phyloP scores from a whole-genome alignment of 2,113 vertebrate species.

The Ploceus nigricollis region DNA sequence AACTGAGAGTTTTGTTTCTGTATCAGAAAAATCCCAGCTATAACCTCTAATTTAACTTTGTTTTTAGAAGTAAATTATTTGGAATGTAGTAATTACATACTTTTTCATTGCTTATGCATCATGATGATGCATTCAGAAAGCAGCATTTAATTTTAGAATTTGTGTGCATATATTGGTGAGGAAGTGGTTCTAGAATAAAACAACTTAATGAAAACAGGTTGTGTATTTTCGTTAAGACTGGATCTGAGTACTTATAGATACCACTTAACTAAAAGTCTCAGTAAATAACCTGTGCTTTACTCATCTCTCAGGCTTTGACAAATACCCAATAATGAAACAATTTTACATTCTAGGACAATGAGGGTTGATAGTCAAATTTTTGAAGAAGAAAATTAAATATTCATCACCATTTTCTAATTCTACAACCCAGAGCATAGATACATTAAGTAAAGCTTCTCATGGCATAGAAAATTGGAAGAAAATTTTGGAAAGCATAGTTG shows the following conservation, averaged over 20 bases:
- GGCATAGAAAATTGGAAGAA: background rate
- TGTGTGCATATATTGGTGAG: background rate
- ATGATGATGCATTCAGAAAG: background rate
- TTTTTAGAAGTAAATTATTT: background rate
- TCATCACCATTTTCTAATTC: background rate
- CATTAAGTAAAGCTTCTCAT: background rate
- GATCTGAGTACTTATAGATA: background rate
- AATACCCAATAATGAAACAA: background rate
- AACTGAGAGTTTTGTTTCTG: background rate
- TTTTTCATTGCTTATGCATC: background rate
- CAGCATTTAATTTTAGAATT: background rate
- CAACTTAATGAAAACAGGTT: background rate
- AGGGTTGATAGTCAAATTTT: background rate
- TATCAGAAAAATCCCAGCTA: background rate
- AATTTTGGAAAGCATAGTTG: background rate
- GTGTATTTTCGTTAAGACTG: background rate
- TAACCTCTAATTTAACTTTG: background rate
- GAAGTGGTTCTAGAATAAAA: background rate
- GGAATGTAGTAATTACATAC: background rate
- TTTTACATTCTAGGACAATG: background rate
- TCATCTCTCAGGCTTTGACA: background rate
- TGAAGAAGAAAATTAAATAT: background rate
- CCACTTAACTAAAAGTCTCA: background rate
- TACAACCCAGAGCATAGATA: background rate
- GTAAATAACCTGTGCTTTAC: constrained; percentile 13